Base-by-base conservation (phyloP, 1,140 invertebrate genomes). In the Cyclargus thomasi region DNA sequence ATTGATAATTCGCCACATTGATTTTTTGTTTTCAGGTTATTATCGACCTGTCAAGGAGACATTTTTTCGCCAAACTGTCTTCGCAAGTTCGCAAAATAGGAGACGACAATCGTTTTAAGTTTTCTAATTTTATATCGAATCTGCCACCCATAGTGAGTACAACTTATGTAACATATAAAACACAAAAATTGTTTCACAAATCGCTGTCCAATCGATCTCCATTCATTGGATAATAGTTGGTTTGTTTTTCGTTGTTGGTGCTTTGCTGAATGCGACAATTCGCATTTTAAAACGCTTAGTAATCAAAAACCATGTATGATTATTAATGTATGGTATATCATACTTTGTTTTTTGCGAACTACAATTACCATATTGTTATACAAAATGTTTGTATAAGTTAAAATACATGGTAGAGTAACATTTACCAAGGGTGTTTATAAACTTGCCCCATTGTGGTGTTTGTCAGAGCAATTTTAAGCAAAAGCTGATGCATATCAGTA, bases 51-150 rank as follows among this genome's bases (percentile, higher is more conserved):
- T 87, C 87, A 89, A 86, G 83, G 82, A 83, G 85, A 88, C 85
- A 88, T 90, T 87, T 88, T 85, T 86, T 83, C 80, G 78, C 80
- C 78, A 82, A 83, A 76, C 84, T 83, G 86, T 83, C 74, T 79
- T 71, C 79, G 73, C 78, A 87, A 90, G 74, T 85, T 88, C 82
- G 84, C 88, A 90, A 90, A 88, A 91, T 91, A 90, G 90, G 88
- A 89, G 88, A 90, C 90, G 88, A 88, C 82, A 90, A 90, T 74
- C 87, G 86, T 67, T 91, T 91, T 79, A 90, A 87, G 85, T 91
- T 91, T 77, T 86, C 87, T 70, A 91, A 89, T 84, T 90, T 91
- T 74, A 89, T 91, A 85, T 84, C 88, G 78, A 91, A 89, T 87
- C 90, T 91, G 74, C 90, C 90, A 86, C 87, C 88, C 73, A 88